Base-by-base conservation (phyloP, 2,797 vertebrate genomes). In the Columba guinea region DNA sequence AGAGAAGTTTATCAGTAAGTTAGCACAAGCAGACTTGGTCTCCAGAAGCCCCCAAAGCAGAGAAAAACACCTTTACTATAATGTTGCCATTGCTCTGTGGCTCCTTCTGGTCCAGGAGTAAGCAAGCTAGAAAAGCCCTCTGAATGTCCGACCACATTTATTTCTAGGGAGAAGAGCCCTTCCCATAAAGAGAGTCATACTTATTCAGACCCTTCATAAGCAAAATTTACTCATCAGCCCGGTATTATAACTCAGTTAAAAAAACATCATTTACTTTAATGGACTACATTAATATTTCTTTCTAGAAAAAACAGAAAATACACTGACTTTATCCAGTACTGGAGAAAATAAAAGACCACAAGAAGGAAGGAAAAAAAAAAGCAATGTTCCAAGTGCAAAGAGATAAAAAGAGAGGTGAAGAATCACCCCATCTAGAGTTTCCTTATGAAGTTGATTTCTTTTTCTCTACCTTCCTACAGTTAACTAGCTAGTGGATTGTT, bases 71-170 rank as follows among this genome's bases (percentile, higher is more conserved):
- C 3, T 88, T 88, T 75, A 18, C 37, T 68, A 41, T 68, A 26
- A 51, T 27, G 7, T 16, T 81, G 6, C 16, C 30, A 27, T 34
- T 59, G 34, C 6, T 63, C 41, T 75, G 12, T 35, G 21, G 6
- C 11, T 84, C 16, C 15, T 90, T 81, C 35, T 80, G 20, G 44
- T 46, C 32, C 30, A 63, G 9, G 3, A 67, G 5, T 0, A 55
- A 7, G 4, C 21, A 67, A 76, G 21, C 26, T 1, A 76, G 8
- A 81, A 67, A 64, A 2, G 10, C 0, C 2, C 7, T 4, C 27
- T 51, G 28, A 83, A 71, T 23, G 3, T 51, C 21, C 39, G 35
- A 53, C 7, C 3, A 48, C 14, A 19, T 11, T 24, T 37, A n/a
- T 79, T 93, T 85, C 58, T n/a, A 37, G 16, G 11, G 24, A 76